A percentile compares a stretch with the other conserved stretches of the same genome.
Evolutionary conservation across 1,140 invertebrate genomes (phyloP).

Genomic region (Agraylea sexmaculata): DNA sequence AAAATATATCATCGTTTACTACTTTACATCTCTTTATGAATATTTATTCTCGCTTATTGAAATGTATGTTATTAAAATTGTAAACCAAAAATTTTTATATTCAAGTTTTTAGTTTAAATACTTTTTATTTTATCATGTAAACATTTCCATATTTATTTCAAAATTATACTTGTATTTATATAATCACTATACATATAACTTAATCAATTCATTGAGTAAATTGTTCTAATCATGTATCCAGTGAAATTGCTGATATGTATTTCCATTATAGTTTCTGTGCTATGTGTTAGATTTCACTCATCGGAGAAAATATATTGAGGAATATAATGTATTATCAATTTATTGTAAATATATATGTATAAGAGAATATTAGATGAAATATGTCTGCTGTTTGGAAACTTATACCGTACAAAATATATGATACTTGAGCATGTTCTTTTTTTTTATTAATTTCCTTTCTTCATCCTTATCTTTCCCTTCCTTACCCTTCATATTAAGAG

Average conservation of each 20-base stretch:
- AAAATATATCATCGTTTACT: too few relatives aligned
- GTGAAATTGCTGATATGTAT: too few relatives aligned
- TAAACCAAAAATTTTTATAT: too few relatives aligned
- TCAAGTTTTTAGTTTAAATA: too few relatives aligned
- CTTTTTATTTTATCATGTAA: too few relatives aligned
- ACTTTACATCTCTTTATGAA: too few relatives aligned
- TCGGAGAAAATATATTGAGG: background rate
- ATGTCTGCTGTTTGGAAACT: conserved; percentile 20
- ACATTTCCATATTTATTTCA: background rate
- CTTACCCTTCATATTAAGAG: too few relatives aligned
- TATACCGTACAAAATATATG: conserved; percentile 21
- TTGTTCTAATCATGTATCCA: too few relatives aligned
- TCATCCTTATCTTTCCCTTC: too few relatives aligned
- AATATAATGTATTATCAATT: conserved; percentile 5
- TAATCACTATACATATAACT: background rate
- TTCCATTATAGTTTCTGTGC: conserved; percentile 1
- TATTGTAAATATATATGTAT: conserved; percentile 15
- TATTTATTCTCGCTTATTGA: too few relatives aligned
- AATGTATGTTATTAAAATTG: too few relatives aligned
- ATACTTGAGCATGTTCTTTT: conserved; percentile 17
- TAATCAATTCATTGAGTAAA: background rate
- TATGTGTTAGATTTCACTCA: conserved; percentile 9
- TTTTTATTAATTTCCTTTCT: too few relatives aligned
- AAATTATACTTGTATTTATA: background rate
- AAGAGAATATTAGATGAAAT: conserved; percentile 19